Evolutionary conservation across 2,888 invertebrate species (phyloP), one percentile per base, ranked within the genome.

Genomic region (Strigamia crassipes): DNA sequence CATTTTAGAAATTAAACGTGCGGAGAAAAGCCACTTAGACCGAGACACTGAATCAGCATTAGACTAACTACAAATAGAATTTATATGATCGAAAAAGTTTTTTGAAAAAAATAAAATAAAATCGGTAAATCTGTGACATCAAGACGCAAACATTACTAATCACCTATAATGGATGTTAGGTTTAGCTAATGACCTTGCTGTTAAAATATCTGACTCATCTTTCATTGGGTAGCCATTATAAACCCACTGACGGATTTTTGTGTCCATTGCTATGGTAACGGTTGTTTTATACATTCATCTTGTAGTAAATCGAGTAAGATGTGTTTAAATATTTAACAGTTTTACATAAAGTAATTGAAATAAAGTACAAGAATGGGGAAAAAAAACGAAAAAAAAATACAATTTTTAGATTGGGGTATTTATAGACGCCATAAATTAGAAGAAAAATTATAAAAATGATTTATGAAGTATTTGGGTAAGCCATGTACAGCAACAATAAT

Each of bases 191-290:
- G 56, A 56, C 56, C 18, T 56, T 56, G 56, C 56, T 56, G 18
- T 21, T 56, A 21, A n/a, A 46, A 46, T n/a, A 21, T 56, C 56
- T 18, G 56, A 56, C 56, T 56, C 56, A 56, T 56, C 56, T 18
- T 4, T 56, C 56, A 56, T 56, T 56, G 18, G 56, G 21, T 18
- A 18, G 56, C 46, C 46, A 46, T 13, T 46, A 46, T 46, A 46
- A 46, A 46, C 46, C 46, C 15, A 46, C 15, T 46, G 46, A 46
- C 46, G 46, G 15, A 46, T 46, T 46, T 56, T 21, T 56, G 56
- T 56, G 56, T 56, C 56, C 56, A 56, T 56, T 56, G 18, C 56
- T 56, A 46, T 46, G 46, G 46, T 46, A 46, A 46, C 46, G 46
- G n/a, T 13, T 46, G 46, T n/a, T 46, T 46, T 46, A 5, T n/a